Percentiles rank a stretch among this genome's conserved stretches.
Evolutionary conservation across 2,888 invertebrate species (phyloP).

Genomic region (Erannis defoliaria): DNA sequence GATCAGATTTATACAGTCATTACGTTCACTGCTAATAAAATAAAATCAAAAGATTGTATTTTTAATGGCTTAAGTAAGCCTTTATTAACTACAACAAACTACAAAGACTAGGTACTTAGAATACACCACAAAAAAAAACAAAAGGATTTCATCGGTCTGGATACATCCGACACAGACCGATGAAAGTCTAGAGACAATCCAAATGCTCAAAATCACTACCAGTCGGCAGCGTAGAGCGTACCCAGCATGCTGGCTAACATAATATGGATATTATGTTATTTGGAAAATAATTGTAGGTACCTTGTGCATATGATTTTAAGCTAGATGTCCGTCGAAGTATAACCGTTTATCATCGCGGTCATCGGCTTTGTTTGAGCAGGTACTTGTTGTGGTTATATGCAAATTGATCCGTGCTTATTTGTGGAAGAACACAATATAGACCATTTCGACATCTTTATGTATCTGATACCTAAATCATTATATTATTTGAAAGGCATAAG

Average conservation of each 20-base stretch:
- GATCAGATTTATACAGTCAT: constrained; percentile 3
- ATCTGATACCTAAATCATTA: neutral
- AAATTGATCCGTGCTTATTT: constrained; percentile 70
- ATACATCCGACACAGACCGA: too few relatives aligned
- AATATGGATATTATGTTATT: constrained; percentile 39
- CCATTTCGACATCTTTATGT: constrained; percentile 16
- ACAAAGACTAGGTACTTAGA: too few relatives aligned
- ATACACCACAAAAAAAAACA: too few relatives aligned
- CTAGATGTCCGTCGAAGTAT: constrained; percentile 52
- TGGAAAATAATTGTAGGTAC: constrained; percentile 50
- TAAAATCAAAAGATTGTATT: too few relatives aligned
- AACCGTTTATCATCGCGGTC: constrained; percentile 68
- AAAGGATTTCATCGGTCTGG: too few relatives aligned
- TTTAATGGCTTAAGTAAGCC: too few relatives aligned
- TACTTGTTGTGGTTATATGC: constrained; percentile 64
- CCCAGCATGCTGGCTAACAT: too few relatives aligned
- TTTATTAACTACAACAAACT: too few relatives aligned
- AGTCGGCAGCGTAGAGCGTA: too few relatives aligned
- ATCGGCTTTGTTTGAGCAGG: constrained; percentile 65
- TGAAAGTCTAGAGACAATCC: too few relatives aligned
- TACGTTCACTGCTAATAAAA: constrained; percentile 26
- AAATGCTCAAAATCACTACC: too few relatives aligned
- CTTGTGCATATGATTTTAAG: constrained; percentile 58
- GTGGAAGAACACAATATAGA: constrained; percentile 52
- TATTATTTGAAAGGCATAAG: neutral